These are phyloP conservation scores for Cheirogaleus medius DNA, from an alignment of 2,113 vertebrate genomes.

Conservation along the genomic window DNA sequence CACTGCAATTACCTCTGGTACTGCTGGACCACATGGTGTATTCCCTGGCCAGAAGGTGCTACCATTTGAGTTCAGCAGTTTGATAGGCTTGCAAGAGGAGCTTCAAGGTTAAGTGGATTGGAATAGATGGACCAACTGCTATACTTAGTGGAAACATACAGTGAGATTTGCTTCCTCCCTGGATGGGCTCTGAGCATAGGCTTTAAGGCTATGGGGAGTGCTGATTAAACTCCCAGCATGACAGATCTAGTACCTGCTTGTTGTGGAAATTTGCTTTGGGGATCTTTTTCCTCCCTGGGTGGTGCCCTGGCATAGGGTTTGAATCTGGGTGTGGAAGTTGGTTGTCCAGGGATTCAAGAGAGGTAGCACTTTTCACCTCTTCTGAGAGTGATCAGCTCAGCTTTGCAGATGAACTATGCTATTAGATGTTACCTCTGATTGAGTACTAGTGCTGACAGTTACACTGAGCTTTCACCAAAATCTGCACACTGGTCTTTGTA, in stretches of 20 bases:
- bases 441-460: neutral
- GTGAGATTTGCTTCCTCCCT: neutral
- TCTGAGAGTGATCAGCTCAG: neutral
- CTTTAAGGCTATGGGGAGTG: neutral
- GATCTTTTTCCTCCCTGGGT: neutral
- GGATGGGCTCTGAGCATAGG: neutral
- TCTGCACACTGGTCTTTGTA: neutral
- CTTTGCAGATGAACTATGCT: neutral
- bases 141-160: neutral
- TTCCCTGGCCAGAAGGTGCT: neutral
- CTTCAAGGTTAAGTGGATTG: neutral
- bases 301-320: neutral
- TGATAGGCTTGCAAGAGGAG: neutral
- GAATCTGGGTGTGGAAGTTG: neutral
- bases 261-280: neutral
- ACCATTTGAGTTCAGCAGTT: neutral
- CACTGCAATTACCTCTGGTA: neutral
- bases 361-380: neutral
- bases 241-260: neutral
- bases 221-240: neutral
- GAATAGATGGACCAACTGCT: neutral
- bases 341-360: neutral
- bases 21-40: neutral
- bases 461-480: neutral
- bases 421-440: neutral